Conservation (phyloP, 2,888 invertebrate genomes). For the Plebejus melissa region DNA sequence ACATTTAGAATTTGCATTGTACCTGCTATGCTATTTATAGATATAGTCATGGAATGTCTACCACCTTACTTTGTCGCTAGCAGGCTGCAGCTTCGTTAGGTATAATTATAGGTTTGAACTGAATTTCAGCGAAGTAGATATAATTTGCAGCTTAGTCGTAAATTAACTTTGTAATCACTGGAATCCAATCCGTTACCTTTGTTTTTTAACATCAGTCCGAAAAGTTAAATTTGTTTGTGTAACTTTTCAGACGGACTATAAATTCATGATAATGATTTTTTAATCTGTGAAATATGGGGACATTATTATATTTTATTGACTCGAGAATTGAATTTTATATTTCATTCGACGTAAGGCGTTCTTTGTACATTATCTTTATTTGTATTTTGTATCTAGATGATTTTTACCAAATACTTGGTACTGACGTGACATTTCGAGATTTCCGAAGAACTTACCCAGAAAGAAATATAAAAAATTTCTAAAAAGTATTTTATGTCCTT, state of each 20-base stretch:
- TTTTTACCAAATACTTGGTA: too few species aligned
- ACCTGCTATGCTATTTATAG: neutral
- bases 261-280: slow-evolving; percentile 15
- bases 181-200: slow-evolving; percentile 8
- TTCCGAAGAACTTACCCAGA: too few species aligned
- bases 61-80: neutral
- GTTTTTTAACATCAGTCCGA: slow-evolving; percentile 15
- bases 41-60: neutral
- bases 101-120: neutral
- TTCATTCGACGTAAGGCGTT: too few species aligned
- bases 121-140: neutral
- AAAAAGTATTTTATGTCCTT: too few species aligned
- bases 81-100: neutral
- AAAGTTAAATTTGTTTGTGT: slow-evolving; percentile 15
- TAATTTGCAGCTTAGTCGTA: slow-evolving; percentile 1
- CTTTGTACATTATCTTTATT: too few species aligned
- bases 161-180: slow-evolving; percentile 10
- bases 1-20: slow-evolving; percentile 8
- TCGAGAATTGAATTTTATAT: neutral
- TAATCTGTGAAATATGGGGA: neutral
- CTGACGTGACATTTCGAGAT: too few species aligned
- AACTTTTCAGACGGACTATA: slow-evolving; percentile 15
- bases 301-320: neutral
- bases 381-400: too few species aligned
- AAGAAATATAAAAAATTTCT: too few species aligned